These are phyloP conservation scores for Ceryle rudis DNA, from an alignment of 2,797 vertebrate species.

Conservation along the genomic window DNA sequence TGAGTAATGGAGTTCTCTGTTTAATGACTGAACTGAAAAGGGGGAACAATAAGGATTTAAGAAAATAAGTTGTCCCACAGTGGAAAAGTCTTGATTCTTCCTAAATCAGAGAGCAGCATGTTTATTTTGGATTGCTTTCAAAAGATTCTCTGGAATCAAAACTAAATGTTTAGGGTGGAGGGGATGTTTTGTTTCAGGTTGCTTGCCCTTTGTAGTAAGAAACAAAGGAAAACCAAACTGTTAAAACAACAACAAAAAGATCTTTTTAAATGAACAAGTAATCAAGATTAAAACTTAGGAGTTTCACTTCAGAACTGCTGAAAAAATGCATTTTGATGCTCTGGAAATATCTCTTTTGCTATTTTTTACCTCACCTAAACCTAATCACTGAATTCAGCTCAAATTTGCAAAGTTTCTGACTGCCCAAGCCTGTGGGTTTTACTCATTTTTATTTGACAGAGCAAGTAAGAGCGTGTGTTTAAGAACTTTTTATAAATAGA, in stretches of 20 bases:
- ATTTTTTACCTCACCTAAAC: background rate
- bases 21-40: background rate
- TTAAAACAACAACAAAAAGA: background rate
- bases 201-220: slow-evolving; percentile 43
- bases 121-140: background rate
- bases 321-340: background rate
- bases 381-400: background rate
- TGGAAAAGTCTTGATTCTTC: background rate
- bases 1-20: background rate
- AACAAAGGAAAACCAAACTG: slow-evolving; percentile 2
- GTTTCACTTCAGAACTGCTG: background rate
- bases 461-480: background rate
- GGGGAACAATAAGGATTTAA: background rate
- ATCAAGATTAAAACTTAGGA: background rate
- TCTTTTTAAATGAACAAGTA: background rate
- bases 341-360: background rate
- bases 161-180: background rate
- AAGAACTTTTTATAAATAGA: background rate
- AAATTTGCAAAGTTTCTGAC: background rate
- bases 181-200: slow-evolving; percentile 35
- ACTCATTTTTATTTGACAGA: background rate
- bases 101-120: background rate
- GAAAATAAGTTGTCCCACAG: background rate
- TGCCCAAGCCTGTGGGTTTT: background rate
- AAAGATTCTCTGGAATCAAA: slow-evolving; percentile 11